These are phyloP conservation scores for Silvanus unidentatus DNA, from an alignment of 2,888 invertebrate genomes.

Conservation along the genomic window DNA sequence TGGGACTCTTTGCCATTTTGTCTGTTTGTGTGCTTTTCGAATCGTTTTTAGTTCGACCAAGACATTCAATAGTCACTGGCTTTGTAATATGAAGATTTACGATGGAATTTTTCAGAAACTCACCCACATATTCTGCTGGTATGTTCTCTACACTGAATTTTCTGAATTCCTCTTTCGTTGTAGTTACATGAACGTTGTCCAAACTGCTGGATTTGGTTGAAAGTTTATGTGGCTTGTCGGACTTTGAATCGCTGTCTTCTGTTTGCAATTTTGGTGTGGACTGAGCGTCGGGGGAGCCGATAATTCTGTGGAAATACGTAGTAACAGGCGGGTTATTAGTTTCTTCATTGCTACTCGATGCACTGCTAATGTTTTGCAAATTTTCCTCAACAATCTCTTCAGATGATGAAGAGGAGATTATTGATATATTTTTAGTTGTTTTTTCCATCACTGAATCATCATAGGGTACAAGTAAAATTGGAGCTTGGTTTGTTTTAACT, in stretches of 20 bases:
- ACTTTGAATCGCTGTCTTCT: neutral
- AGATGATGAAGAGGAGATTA: too few species aligned
- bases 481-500: too few species aligned
- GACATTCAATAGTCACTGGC: constrained; percentile 33
- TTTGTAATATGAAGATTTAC: constrained; percentile 31
- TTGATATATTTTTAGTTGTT: too few species aligned
- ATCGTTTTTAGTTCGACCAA: constrained; percentile 15
- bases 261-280: constrained; percentile 46
- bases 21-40: constrained; percentile 14
- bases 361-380: neutral
- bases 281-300: constrained; percentile 51
- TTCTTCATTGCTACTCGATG: constrained; percentile 3
- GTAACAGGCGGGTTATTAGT: constrained; percentile 4
- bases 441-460: neutral
- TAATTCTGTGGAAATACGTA: constrained; percentile 27
- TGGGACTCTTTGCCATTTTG: neutral
- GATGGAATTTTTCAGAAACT: constrained; percentile 3
- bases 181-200: neutral
- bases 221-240: neutral
- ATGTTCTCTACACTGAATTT: neutral
- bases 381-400: too few species aligned
- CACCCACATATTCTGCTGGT: neutral
- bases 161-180: neutral
- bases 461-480: neutral
- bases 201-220: neutral